Base-by-base conservation (phyloP, 2,888 invertebrate species). In the Lepeophtheirus nordmannii region DNA sequence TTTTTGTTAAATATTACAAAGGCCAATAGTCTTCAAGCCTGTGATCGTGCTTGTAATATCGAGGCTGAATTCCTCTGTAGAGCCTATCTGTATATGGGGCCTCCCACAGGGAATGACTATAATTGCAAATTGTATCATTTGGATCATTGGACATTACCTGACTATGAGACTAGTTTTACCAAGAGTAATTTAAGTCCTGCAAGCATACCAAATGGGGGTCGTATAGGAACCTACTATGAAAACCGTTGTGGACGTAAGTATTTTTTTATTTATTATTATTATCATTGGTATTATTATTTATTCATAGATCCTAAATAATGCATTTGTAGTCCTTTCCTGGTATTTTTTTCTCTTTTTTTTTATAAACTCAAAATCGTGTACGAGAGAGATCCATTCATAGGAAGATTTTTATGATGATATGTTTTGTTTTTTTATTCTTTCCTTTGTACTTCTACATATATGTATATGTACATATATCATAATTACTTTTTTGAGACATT, bases 61-160 rank as follows among this genome's bases (percentile, higher is more conserved):
- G 92, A 92, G 76, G 87, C 86, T 67, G 91, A 92, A 77, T 92
- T 93, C 78, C 81, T 92, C 58, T 93, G 92, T 75, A 83, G 92
- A 74, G 82, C 90, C 68, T 81, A 86, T 81, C 74, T 91, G 74
- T 74, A 72, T 69, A 70, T 71, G 62, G 71, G 71, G 9, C 69
- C 71, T 0, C 69, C 70, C 10, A 66, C 69, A 17, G 69, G 69
- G 46, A 69, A 61, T 1, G 85, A 87, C 69, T 89, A 90, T 80
- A 92, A 92, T 77, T 93, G 92, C 76, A 85, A 90, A 69, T 80
- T 92, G 41, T 92, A 89, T 79, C 92, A 93, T 73, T 79, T 92
- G 74, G 91, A 92, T 75, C 92, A 92, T 76, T 86, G 87, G 78
- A 89, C 89, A 0, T 78, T 92, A 65, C 91, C 92, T 0, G 91